Percentiles rank a stretch among this genome's conserved stretches.
phyloP scores from a whole-genome alignment of 2,797 vertebrate genomes.

The Lagodon rhomboides region DNA sequence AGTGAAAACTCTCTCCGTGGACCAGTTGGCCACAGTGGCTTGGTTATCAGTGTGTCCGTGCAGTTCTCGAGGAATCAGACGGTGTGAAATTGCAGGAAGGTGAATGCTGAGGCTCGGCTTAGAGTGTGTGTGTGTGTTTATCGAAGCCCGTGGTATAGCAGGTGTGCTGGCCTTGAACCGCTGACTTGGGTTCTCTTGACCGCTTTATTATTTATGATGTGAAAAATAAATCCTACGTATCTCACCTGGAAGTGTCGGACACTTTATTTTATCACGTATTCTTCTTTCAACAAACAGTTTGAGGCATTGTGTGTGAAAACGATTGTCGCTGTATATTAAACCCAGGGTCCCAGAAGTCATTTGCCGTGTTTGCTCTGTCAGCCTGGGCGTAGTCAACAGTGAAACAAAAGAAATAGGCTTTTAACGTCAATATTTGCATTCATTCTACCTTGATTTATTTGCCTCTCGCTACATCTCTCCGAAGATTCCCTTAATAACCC shows the following conservation, averaged over 20 bases:
- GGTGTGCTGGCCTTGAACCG: conserved; percentile 57
- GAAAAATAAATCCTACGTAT: conserved; percentile 36
- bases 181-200: conserved; percentile 30
- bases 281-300: conserved; percentile 33
- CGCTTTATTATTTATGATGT: conserved; percentile 58
- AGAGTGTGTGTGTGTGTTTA: conserved; percentile 56
- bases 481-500: conserved; percentile 25
- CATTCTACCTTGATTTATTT: conserved; percentile 37
- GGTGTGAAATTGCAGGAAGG: conserved; percentile 82
- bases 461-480: conserved; percentile 14
- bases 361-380: conserved; percentile 47
- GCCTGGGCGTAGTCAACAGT: conserved; percentile 10
- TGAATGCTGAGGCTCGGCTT: conserved; percentile 65
- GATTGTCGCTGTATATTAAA: neutral
- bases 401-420: conserved; percentile 54
- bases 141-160: conserved; percentile 40
- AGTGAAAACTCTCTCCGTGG: conserved; percentile 61
- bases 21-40: conserved; percentile 61
- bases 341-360: conserved; percentile 45
- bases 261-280: conserved; percentile 14
- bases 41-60: conserved; percentile 78
- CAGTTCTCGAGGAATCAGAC: conserved; percentile 74
- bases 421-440: conserved; percentile 51
- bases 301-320: neutral
- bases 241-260: conserved; percentile 1